Evolutionary conservation across 37 sponge, comb jelly and placozoan species (phyloP).

Genomic region (Spongia lamella): DNA sequence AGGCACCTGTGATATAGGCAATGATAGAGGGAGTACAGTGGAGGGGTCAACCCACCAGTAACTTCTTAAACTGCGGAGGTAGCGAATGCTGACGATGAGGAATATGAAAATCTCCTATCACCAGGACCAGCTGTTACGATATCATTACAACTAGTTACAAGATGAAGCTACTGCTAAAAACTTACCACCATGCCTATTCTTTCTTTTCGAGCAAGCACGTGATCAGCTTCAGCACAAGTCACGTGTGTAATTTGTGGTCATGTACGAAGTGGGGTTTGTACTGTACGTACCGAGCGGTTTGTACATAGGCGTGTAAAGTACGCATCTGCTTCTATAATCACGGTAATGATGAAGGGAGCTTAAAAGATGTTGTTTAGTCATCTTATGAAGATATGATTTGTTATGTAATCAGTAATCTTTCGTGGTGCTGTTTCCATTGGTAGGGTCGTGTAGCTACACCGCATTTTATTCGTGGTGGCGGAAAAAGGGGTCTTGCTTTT

Average conservation of each 20-base stretch:
- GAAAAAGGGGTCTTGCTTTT: too few species aligned
- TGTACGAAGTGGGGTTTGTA: not conserved
- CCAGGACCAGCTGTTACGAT: constrained; percentile 79
- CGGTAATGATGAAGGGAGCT: too few species aligned
- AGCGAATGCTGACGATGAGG: constrained; percentile 87
- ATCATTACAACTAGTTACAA: not conserved
- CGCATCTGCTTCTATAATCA: not conserved
- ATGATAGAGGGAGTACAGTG: too few species aligned
- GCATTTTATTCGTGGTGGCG: too few species aligned
- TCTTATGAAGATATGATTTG: too few species aligned
- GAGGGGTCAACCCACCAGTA: constrained; percentile 66
- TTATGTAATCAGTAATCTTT: too few species aligned
- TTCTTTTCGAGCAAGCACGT: not conserved
- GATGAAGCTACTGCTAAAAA: not conserved
- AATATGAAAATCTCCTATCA: constrained; percentile 98
- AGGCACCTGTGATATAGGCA: constrained; percentile 73
- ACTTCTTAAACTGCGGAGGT: constrained; percentile 95
- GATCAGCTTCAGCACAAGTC: not conserved
- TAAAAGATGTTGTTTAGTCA: too few species aligned
- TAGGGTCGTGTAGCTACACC: too few species aligned
- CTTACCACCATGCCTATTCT: constrained; percentile 63
- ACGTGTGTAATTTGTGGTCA: not conserved
- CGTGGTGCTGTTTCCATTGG: too few species aligned
- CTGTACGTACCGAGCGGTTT: not conserved
- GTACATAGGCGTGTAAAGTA: not conserved